These are phyloP conservation scores for Lanistes nyassanus DNA, from an alignment of 1,140 invertebrate species.

Conservation along the genomic window DNA sequence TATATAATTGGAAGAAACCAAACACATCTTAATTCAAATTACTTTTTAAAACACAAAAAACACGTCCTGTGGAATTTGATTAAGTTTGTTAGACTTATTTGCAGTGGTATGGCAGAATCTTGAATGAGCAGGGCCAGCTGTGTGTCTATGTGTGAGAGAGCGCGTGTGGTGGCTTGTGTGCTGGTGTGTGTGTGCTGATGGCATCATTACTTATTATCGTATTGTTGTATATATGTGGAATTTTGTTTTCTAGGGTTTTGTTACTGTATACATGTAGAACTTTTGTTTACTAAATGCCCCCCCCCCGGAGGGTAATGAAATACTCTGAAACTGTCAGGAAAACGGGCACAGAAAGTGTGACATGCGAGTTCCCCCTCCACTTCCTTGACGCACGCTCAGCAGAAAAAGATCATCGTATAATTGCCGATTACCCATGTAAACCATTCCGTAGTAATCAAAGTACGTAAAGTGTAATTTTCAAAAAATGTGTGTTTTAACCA, in stretches of 20 bases:
- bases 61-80: too few species aligned
- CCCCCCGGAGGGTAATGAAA: background rate
- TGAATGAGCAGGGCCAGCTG: too few species aligned
- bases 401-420: background rate
- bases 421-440: too few species aligned
- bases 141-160: background rate
- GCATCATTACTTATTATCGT: too few species aligned
- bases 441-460: too few species aligned
- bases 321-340: background rate
- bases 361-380: background rate
- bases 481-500: background rate
- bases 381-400: background rate
- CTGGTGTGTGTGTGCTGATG: constrained; percentile 5
- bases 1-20: too few species aligned
- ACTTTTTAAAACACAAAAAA: background rate
- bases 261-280: background rate
- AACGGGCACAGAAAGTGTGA: background rate
- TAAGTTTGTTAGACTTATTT: too few species aligned
- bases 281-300: background rate
- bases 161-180: background rate
- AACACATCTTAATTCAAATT: too few species aligned
- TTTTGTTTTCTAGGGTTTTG: too few species aligned
- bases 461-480: background rate
- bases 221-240: too few species aligned
- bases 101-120: too few species aligned